Evolutionary conservation across 2,888 invertebrate genomes (phyloP), one percentile per base, ranked within the genome.

Genomic region (Tryphoninae sp.): DNA sequence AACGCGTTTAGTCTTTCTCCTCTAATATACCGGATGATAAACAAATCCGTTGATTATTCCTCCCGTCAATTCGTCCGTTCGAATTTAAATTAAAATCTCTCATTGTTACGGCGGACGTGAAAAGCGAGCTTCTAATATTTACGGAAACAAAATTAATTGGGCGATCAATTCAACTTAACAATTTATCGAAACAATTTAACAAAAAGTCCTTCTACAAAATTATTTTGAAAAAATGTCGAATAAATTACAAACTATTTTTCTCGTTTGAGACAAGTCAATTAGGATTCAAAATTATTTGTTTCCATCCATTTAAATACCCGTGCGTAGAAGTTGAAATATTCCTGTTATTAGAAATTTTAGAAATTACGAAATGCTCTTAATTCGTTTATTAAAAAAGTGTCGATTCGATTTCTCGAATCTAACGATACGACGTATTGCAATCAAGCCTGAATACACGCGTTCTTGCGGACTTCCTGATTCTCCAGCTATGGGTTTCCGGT

Each of bases 381-480:
- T 45, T 9, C 45, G 13, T 45, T 13, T 2, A 13, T 45, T 45
- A 45, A 13, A 6, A 33, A 13, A 45, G 45, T 13, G 3, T 13
- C 11, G 11, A 45, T 45, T 45, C 45, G 11, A 45, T 45, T 45
- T 45, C 45, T 45, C 45, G 13, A 45, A 33, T 33, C 1, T 4
- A 16, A 19, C 33, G 45, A 71, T n/a, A 13, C n/a, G 45, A 55
- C 2, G 64, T 68, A 74, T 68, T 51, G 68, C 19, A 69, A 13
- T 42, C 40, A 13, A 58, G 19, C 11, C 13, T 51, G 26, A 19
- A 71, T 49, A n/a, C 11, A 61, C 40, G 71, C 73, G 55, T 22
- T 55, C 73, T 77, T 65, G 82, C 40, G 69, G n/a, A 77, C 82
- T 82, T 82, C 82, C 79, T 64, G 79, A 45, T 79, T 55, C 9